A percentile compares a stretch with the other conserved stretches of the same genome.
Conservation (phyloP, 1,140 invertebrate species). For the Drosophila chauvacae region DNA sequence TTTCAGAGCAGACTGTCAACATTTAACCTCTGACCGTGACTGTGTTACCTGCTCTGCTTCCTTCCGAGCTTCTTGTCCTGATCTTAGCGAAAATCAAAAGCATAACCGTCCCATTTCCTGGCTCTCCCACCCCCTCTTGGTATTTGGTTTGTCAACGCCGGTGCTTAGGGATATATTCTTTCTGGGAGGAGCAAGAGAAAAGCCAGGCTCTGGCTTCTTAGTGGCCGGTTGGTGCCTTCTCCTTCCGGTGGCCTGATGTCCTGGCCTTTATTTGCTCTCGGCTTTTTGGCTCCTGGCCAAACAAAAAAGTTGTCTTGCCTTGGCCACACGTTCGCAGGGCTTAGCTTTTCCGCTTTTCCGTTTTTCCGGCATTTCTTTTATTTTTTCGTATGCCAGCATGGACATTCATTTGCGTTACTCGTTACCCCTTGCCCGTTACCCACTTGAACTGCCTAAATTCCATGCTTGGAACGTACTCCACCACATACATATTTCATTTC, state of each 20-base stretch:
- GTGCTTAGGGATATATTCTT: slow-evolving; percentile 51
- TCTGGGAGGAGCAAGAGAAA: slow-evolving; percentile 35
- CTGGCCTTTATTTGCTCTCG: slow-evolving; percentile 37
- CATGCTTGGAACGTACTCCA: slow-evolving; percentile 36
- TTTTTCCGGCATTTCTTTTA: slow-evolving; percentile 29
- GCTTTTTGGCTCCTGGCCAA: slow-evolving; percentile 57
- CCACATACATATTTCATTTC: slow-evolving; percentile 69
- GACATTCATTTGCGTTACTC: slow-evolving; percentile 42
- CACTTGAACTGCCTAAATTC: slow-evolving; percentile 65
- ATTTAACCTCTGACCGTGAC: slow-evolving; percentile 47
- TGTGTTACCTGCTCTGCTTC: slow-evolving; percentile 38
- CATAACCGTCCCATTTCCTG: slow-evolving; percentile 26
- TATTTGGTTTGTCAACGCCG: slow-evolving; percentile 45
- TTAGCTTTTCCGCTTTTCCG: slow-evolving; percentile 26
- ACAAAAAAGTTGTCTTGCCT: slow-evolving; percentile 48
- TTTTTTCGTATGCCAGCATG: slow-evolving; percentile 33
- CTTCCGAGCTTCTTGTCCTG: slow-evolving; percentile 6
- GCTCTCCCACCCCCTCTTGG: slow-evolving; percentile 14
- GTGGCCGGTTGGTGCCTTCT: slow-evolving; percentile 13
- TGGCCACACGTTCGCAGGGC: slow-evolving; percentile 36
- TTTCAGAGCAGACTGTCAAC: slow-evolving; percentile 48
- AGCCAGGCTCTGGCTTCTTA: slow-evolving; percentile 25
- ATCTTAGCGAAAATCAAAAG: slow-evolving; percentile 34
- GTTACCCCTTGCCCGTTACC: slow-evolving; percentile 33
- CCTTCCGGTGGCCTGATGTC: slow-evolving; percentile 22